Conservation (phyloP, 2,797 vertebrate genomes). For the Lerista edwardsae region DNA sequence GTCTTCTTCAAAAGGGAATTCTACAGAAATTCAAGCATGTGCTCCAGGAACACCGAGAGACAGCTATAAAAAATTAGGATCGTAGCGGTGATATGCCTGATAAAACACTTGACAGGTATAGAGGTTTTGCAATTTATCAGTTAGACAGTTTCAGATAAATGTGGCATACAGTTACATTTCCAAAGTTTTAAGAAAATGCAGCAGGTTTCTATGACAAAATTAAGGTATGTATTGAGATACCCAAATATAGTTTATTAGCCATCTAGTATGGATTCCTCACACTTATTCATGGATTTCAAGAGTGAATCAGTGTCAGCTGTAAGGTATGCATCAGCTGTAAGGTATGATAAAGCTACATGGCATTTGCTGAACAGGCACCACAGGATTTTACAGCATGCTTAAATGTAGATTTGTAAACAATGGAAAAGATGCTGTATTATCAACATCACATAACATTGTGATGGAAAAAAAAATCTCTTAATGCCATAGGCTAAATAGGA, state of each 20-base stretch:
- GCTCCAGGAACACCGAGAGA: neutral
- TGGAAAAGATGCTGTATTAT: neutral
- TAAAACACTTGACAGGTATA: neutral
- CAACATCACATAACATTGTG: neutral
- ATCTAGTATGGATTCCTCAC: neutral
- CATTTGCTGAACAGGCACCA: neutral
- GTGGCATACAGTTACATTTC: neutral
- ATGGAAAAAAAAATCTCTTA: slow-evolving; percentile 4
- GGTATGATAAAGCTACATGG: neutral
- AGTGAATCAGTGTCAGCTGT: neutral
- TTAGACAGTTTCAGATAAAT: slow-evolving; percentile 13
- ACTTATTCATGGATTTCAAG: neutral
- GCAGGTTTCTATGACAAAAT: neutral
- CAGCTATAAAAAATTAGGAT: neutral
- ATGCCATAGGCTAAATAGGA: neutral
- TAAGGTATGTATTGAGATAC: neutral
- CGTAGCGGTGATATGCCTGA: neutral
- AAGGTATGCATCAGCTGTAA: neutral
- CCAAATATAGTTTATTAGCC: slow-evolving; percentile 17
- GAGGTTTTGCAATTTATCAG: neutral
- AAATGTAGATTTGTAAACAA: slow-evolving; percentile 3
- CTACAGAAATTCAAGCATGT: neutral
- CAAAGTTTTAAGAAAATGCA: neutral
- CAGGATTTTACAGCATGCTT: neutral
- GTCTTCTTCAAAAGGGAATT: neutral